These are phyloP conservation scores for Cephus cinctus DNA, from an alignment of 1,140 invertebrate species.

Conservation along the genomic window DNA sequence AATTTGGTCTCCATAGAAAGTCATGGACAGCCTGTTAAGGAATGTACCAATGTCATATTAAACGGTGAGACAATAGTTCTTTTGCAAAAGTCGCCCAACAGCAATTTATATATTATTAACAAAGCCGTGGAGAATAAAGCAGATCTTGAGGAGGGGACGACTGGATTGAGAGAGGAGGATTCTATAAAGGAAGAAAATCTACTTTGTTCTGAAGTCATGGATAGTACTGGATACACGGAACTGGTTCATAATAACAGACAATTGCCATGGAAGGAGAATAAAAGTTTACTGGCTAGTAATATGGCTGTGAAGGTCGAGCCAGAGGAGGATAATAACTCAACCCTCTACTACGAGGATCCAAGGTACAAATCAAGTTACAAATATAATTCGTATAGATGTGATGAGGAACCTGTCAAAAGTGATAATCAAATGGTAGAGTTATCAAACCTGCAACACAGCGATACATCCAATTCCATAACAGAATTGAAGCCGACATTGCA, in stretches of 20 bases:
- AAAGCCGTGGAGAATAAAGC: constrained; percentile 49
- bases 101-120: constrained; percentile 53
- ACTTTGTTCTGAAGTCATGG: too few relatives aligned
- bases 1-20: constrained; percentile 24
- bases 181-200: too few relatives aligned
- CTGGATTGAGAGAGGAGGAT: too few relatives aligned
- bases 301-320: constrained; percentile 27
- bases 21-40: constrained; percentile 27
- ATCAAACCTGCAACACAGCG: background rate
- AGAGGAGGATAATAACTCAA: constrained; percentile 13
- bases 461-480: background rate
- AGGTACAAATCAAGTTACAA: too few relatives aligned
- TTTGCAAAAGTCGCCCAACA: constrained; percentile 49
- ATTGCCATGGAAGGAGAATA: constrained; percentile 20
- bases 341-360: too few relatives aligned
- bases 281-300: constrained; percentile 12
- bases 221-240: too few relatives aligned
- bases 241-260: constrained; percentile 20
- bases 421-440: background rate
- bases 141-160: too few relatives aligned
- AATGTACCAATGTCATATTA: constrained; percentile 48
- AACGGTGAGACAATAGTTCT: constrained; percentile 51
- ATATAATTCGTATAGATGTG: background rate
- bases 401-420: background rate
- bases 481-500: background rate